These are phyloP conservation scores for Drosophila eohydei DNA, from an alignment of 2,888 invertebrate species.

Conservation along the genomic window DNA sequence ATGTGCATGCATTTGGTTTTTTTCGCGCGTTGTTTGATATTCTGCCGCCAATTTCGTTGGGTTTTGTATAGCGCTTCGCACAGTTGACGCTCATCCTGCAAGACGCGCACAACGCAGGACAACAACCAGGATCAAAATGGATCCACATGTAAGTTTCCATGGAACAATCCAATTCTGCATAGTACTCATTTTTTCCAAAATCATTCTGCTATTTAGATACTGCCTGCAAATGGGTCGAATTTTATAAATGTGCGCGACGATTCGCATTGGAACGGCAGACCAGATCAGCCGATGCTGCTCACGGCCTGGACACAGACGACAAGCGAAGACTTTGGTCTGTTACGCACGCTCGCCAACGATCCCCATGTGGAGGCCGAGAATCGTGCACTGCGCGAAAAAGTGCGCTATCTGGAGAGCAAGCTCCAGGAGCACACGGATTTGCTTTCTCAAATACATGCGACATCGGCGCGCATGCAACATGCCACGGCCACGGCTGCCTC, in stretches of 20 bases:
- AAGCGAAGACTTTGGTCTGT: conserved; percentile 62
- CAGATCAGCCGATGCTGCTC: conserved; percentile 53
- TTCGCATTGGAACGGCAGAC: neutral
- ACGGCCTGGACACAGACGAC: conserved; percentile 80
- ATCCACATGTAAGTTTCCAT: conserved; percentile 47
- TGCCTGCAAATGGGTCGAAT: conserved; percentile 40
- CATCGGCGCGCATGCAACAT: conserved; percentile 62
- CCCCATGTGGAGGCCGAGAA: conserved; percentile 50
- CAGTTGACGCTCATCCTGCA: conserved; percentile 55
- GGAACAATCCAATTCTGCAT: too few relatives aligned
- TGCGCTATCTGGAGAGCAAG: conserved; percentile 71
- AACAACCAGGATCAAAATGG: conserved; percentile 42
- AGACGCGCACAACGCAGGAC: conserved; percentile 31
- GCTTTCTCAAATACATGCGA: conserved; percentile 72
- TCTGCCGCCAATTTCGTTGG: conserved; percentile 69
- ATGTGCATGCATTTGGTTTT: conserved; percentile 23
- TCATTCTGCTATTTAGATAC: conserved; percentile 19
- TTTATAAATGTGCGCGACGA: conserved; percentile 28
- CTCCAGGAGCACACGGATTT: conserved; percentile 70
- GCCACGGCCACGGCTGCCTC: conserved; percentile 3
- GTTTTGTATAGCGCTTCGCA: conserved; percentile 14
- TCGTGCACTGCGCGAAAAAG: conserved; percentile 66
- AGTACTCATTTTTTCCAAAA: too few relatives aligned
- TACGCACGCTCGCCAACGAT: conserved; percentile 35
- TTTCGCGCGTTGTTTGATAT: conserved; percentile 52